Conservation (phyloP, 2,888 invertebrate genomes). For the Gandaritis pyraliata region DNA sequence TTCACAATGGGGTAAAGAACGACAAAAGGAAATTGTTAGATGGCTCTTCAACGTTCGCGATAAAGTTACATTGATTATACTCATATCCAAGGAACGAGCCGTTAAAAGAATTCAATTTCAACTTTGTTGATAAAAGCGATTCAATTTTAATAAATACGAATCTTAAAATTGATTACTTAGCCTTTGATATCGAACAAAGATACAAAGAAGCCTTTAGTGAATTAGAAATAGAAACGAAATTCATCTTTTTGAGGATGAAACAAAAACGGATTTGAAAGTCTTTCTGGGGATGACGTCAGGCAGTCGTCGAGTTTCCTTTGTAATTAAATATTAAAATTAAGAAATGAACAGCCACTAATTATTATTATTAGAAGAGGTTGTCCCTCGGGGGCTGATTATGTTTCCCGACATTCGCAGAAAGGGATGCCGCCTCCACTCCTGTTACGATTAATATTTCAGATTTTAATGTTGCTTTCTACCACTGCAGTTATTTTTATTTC, state of each 20-base stretch:
- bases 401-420: conserved; percentile 75
- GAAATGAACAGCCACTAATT: conserved; percentile 86
- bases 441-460: conserved; percentile 79
- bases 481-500: conserved; percentile 35
- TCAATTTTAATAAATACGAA: conserved; percentile 29
- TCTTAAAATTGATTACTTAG: conserved; percentile 48
- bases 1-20: conserved; percentile 65
- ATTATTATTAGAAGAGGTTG: conserved; percentile 85
- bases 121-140: conserved; percentile 39
- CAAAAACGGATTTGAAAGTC: conserved; percentile 72
- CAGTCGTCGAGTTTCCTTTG: conserved; percentile 84
- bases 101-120: conserved; percentile 32
- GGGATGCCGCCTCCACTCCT: conserved; percentile 69
- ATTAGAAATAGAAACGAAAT: conserved; percentile 74
- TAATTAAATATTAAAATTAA: conserved; percentile 86
- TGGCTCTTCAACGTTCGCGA: conserved; percentile 62
- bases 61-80: conserved; percentile 68
- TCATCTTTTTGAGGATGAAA: conserved; percentile 81
- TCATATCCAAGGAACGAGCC: conserved; percentile 36
- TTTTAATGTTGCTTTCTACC: conserved; percentile 67
- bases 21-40: conserved; percentile 72
- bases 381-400: conserved; percentile 82
- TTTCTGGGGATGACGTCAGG: conserved; percentile 83
- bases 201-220: conserved; percentile 69
- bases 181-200: conserved; percentile 72